Percentiles rank a stretch among this genome's conserved stretches.
These are phyloP conservation scores for Gorsachius goisagi DNA, from an alignment of 2,113 vertebrate genomes.

Conservation along the genomic window DNA sequence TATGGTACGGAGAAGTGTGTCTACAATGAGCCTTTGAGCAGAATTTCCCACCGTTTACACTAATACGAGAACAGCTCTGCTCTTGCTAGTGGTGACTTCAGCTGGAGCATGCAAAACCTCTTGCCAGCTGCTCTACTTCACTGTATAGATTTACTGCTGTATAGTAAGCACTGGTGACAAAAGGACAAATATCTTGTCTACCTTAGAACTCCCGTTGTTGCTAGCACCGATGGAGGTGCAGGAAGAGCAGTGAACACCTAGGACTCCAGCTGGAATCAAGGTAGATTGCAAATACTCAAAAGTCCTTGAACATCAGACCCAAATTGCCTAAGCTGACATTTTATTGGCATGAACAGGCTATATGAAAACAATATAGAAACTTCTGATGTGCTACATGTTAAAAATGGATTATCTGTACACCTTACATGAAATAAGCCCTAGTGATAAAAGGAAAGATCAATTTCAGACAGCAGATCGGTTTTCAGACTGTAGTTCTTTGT, in stretches of 20 bases:
- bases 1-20: not conserved
- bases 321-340: conserved; percentile 46
- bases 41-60: not conserved
- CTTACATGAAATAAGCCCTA: not conserved
- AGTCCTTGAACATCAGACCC: not conserved
- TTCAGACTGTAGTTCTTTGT: not conserved
- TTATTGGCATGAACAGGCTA: conserved; percentile 35
- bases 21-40: conserved; percentile 34
- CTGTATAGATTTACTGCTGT: not conserved
- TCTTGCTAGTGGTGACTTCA: not conserved
- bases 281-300: not conserved
- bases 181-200: not conserved
- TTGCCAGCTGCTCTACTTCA: not conserved
- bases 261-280: not conserved
- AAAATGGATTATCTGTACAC: not conserved
- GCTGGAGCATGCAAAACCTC: not conserved
- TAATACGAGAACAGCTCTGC: not conserved
- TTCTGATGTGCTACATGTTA: not conserved
- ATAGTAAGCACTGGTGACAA: not conserved
- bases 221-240: not conserved
- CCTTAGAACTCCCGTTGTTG: not conserved
- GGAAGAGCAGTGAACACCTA: not conserved
- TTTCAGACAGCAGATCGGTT: not conserved
- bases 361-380: not conserved
- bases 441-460: not conserved